phyloP scores from a whole-genome alignment of 2,797 vertebrate genomes.

The Tokudaia tokunoshimensis region DNA sequence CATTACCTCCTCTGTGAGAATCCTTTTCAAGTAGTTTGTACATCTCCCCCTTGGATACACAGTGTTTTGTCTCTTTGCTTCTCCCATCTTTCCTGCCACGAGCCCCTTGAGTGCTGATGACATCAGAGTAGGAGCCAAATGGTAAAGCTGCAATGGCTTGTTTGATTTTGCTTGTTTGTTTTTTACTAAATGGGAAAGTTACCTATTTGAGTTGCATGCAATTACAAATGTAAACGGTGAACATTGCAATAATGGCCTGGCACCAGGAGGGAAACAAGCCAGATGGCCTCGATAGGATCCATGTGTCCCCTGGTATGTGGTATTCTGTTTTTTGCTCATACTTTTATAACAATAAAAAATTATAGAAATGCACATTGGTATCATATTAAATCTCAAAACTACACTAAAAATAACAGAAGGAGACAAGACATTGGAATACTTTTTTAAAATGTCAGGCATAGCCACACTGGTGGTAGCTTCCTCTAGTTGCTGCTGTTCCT shows the following conservation, averaged over 20 bases:
- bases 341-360: slow-evolving; percentile 18
- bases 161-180: background rate
- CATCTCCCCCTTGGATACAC: background rate
- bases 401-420: background rate
- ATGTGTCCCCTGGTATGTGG: background rate
- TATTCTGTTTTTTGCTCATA: background rate
- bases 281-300: background rate
- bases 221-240: background rate
- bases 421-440: background rate
- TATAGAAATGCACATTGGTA: background rate
- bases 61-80: background rate
- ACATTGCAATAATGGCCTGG: background rate
- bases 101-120: background rate
- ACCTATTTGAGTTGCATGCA: background rate
- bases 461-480: background rate
- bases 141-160: background rate
- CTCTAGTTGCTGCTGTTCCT: background rate
- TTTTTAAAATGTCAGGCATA: background rate
- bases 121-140: background rate
- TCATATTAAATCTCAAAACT: background rate
- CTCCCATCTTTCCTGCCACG: background rate
- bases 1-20: background rate
- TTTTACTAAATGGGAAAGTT: background rate
- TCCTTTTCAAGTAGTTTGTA: background rate
- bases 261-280: background rate